Evolutionary conservation across 2,888 invertebrate species (phyloP).

Genomic region (Caenorhabditis sp.): DNA sequence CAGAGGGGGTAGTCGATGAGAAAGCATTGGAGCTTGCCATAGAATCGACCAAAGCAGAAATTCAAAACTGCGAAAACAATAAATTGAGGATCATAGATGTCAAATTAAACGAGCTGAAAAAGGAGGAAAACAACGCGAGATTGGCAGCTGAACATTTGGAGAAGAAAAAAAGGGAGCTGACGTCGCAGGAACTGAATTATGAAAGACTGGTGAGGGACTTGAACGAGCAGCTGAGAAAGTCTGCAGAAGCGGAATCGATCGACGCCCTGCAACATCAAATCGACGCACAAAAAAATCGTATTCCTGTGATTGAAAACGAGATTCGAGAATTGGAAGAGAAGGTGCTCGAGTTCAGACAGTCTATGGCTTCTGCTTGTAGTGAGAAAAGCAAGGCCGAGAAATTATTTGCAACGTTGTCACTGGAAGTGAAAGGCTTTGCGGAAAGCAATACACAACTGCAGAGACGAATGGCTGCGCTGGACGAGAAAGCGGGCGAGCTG

Average conservation of each 20-base stretch:
- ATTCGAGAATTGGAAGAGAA: neutral
- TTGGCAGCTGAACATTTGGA: neutral
- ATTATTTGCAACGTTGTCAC: too few species aligned
- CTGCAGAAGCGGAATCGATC: constrained; percentile 1
- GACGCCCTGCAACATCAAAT: constrained; percentile 18
- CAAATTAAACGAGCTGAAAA: neutral
- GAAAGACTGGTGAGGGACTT: too few species aligned
- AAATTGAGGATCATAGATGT: too few species aligned
- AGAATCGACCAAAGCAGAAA: neutral
- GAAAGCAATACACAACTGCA: too few species aligned
- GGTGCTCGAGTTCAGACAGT: neutral
- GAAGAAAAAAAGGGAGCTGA: constrained; percentile 7
- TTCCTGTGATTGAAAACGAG: constrained; percentile 14
- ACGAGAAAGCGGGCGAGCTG: too few species aligned
- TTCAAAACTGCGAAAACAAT: neutral
- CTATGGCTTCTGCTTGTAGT: too few species aligned
- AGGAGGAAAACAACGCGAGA: neutral
- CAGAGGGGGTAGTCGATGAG: neutral
- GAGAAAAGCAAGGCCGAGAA: too few species aligned
- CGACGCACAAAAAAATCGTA: neutral
- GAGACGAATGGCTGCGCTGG: too few species aligned
- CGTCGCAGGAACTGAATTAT: neutral
- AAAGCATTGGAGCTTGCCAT: neutral
- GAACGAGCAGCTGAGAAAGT: neutral
- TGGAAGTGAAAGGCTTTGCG: too few species aligned